Evolutionary conservation across 2,797 vertebrate genomes (phyloP).

Genomic region (Arctocebus calabarensis): DNA sequence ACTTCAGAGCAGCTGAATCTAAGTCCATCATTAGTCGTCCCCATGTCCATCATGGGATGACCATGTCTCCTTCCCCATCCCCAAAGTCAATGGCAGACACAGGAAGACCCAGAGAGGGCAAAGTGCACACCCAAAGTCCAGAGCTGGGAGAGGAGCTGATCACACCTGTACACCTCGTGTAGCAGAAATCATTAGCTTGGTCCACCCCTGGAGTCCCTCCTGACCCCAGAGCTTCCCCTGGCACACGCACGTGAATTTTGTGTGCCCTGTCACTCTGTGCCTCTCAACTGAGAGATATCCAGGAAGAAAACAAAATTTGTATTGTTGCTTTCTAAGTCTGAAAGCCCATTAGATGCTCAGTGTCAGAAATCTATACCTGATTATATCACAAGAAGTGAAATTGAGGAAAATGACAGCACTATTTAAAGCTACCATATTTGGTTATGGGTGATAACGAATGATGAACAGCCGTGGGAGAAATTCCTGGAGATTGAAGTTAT

Average conservation of each 20-base stretch:
- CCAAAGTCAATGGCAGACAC: background rate
- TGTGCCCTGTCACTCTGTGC: background rate
- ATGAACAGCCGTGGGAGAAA: conserved; percentile 68
- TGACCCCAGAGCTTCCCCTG: background rate
- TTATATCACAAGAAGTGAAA: conserved; percentile 91
- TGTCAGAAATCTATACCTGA: conserved; percentile 91
- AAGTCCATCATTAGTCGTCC: background rate
- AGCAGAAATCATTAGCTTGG: background rate
- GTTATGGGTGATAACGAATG: conserved; percentile 85
- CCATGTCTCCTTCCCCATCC: background rate
- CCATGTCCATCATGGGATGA: background rate
- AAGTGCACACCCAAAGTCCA: background rate
- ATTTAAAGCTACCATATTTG: conserved; percentile 87
- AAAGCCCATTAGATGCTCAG: conserved; percentile 86
- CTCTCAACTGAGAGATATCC: conserved; percentile 40
- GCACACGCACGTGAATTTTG: background rate
- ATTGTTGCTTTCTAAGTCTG: conserved; percentile 84
- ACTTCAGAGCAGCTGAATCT: background rate
- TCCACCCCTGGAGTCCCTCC: background rate
- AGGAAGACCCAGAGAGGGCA: background rate
- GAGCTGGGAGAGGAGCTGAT: too few species aligned
- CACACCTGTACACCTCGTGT: background rate
- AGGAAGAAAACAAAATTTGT: background rate
- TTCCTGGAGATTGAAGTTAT: conserved; percentile 70
- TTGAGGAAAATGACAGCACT: conserved; percentile 88